phyloP scores from a whole-genome alignment of 2,888 invertebrate genomes.

The Neoaliturus tenellus region DNA sequence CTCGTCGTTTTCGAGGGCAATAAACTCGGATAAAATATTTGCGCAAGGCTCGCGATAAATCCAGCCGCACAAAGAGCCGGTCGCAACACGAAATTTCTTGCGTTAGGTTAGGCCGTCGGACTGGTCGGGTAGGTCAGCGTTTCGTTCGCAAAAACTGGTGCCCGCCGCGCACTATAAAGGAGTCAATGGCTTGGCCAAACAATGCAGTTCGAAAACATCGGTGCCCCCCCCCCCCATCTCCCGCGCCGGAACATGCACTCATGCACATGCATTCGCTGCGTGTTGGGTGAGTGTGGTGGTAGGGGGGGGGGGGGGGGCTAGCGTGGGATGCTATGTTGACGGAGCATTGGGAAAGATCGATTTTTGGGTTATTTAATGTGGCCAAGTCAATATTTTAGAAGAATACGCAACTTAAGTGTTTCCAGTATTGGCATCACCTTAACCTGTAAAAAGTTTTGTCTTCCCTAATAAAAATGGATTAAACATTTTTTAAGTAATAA shows the following conservation, averaged over 20 bases:
- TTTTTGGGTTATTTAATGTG: too few relatives aligned
- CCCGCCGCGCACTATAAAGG: constrained; percentile 42
- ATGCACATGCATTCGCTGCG: too few relatives aligned
- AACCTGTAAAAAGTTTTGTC: too few relatives aligned
- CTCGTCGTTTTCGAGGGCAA: constrained; percentile 47
- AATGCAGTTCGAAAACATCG: constrained; percentile 30
- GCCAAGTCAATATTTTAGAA: too few relatives aligned
- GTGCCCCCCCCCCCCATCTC: background rate
- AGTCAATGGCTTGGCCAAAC: constrained; percentile 53
- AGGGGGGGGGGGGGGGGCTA: too few relatives aligned
- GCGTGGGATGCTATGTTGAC: too few relatives aligned
- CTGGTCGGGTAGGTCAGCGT: constrained; percentile 53
- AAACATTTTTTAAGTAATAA: too few relatives aligned
- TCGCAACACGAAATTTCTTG: constrained; percentile 51
- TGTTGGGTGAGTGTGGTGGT: too few relatives aligned
- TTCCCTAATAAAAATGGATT: too few relatives aligned
- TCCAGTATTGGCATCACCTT: too few relatives aligned
- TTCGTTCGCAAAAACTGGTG: constrained; percentile 49
- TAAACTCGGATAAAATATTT: constrained; percentile 42
- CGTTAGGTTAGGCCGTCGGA: constrained; percentile 34
- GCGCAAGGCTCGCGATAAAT: constrained; percentile 37
- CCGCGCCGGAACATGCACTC: background rate
- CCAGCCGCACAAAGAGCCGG: constrained; percentile 42
- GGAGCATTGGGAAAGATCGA: too few relatives aligned
- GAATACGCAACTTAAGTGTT: too few relatives aligned